phyloP scores from a whole-genome alignment of 2,888 invertebrate species.

The Lomographa bimaculata region DNA sequence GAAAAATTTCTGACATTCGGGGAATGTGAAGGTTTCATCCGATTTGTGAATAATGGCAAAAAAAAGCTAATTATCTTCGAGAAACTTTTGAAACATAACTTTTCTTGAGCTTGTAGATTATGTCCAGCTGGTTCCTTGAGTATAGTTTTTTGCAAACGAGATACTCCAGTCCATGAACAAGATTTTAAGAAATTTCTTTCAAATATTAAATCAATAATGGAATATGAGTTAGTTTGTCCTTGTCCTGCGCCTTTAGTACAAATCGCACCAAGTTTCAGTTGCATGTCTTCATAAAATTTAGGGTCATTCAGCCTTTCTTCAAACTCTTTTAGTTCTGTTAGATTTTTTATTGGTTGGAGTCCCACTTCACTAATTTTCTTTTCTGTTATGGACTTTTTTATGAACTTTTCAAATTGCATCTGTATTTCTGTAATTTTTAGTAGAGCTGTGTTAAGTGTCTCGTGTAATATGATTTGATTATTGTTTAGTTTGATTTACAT shows the following conservation, averaged over 20 bases:
- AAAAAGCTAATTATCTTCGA: not conserved
- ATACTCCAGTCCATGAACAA: conserved; percentile 1
- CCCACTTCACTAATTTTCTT: not conserved
- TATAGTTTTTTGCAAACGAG: not conserved
- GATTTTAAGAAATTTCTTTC: not conserved
- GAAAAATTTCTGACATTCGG: not conserved
- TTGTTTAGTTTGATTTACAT: not conserved
- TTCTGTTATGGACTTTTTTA: not conserved
- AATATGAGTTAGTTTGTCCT: not conserved
- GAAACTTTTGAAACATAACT: not conserved
- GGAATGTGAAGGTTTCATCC: not conserved
- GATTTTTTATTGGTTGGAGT: not conserved
- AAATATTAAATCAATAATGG: not conserved
- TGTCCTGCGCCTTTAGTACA: not conserved
- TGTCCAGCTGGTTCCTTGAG: too few relatives aligned
- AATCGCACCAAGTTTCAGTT: not conserved
- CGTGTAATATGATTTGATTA: not conserved
- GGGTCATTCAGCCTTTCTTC: not conserved
- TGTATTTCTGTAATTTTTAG: not conserved
- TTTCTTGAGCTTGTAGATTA: not conserved
- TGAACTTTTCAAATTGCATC: not conserved
- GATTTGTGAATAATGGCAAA: not conserved
- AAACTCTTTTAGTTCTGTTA: not conserved
- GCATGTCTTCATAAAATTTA: not conserved
- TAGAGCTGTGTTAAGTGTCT: not conserved